These are phyloP conservation scores for Chionoecetes opilio DNA, from an alignment of 1,140 invertebrate species.

Conservation along the genomic window DNA sequence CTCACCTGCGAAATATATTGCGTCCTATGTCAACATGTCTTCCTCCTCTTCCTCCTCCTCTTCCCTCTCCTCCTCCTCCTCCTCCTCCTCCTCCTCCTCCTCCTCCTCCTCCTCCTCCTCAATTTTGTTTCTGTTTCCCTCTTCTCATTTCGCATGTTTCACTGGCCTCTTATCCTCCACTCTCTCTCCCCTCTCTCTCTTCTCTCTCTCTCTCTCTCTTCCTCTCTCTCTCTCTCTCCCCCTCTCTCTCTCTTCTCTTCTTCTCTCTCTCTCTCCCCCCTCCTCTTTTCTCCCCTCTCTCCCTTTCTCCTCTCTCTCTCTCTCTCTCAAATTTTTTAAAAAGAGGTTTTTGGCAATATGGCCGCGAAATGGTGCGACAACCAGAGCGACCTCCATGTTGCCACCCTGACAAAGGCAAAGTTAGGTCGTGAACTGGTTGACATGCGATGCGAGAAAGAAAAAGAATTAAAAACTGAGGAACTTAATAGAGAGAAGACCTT, in stretches of 20 bases:
- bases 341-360: no score
- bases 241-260: neutral
- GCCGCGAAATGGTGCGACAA: no score
- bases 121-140: no score
- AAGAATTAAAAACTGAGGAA: no score
- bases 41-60: constrained; percentile 38
- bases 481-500: no score
- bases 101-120: no score
- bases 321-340: no score
- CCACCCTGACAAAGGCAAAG: no score
- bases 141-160: neutral
- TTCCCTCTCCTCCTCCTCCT: constrained; percentile 23
- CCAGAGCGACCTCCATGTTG: neutral
- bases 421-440: no score
- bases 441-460: no score
- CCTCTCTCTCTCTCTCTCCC: neutral
- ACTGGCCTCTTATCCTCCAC: no score
- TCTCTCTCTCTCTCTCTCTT: neutral
- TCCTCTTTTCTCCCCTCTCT: neutral
- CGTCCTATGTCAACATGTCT: neutral
- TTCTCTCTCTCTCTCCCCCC: no score
- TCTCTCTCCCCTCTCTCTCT: neutral
- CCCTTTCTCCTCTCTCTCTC: neutral
- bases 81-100: neutral
- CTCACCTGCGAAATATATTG: neutral